These are phyloP conservation scores for Stenichneumon culpator DNA, from an alignment of 2,888 invertebrate genomes.

Conservation along the genomic window DNA sequence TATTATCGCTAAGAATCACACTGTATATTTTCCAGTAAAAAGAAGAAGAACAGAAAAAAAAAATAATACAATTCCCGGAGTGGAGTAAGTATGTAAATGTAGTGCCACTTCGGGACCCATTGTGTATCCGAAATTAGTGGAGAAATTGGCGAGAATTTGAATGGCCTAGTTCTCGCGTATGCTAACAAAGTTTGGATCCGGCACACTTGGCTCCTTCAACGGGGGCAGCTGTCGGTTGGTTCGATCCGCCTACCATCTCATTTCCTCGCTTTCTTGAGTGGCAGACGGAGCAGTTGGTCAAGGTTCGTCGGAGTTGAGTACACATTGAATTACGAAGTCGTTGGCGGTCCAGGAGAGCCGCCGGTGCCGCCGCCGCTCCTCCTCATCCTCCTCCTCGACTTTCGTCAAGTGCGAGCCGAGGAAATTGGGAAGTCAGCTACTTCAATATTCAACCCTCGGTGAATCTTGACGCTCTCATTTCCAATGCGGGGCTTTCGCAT, in stretches of 20 bases:
- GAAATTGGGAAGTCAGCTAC: constrained; percentile 67
- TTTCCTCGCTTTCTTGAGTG: constrained; percentile 58
- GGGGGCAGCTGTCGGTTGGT: constrained; percentile 47
- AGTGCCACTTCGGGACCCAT: constrained; percentile 2
- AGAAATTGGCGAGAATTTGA: constrained; percentile 36
- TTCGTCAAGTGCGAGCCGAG: constrained; percentile 44
- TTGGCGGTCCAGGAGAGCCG: constrained; percentile 14
- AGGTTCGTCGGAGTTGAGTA: constrained; percentile 65
- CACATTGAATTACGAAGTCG: constrained; percentile 65
- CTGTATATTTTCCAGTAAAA: no score
- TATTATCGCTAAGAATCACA: constrained; percentile 19
- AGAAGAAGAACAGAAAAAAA: no score
- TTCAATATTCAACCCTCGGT: constrained; percentile 66
- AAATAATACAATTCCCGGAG: constrained; percentile 21
- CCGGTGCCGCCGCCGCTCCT: constrained; percentile 37
- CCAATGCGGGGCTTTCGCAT: constrained; percentile 34
- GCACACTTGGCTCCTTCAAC: constrained; percentile 32
- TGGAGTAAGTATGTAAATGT: constrained; percentile 38
- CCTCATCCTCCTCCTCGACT: constrained; percentile 37
- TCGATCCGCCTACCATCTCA: constrained; percentile 38
- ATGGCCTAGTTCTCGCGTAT: constrained; percentile 37
- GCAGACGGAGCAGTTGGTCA: constrained; percentile 63
- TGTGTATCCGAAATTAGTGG: constrained; percentile 28
- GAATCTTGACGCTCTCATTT: constrained; percentile 62
- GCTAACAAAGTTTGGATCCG: constrained; percentile 48